These are phyloP conservation scores for Synergus gifuensis DNA, from an alignment of 2,888 invertebrate genomes.

Conservation along the genomic window DNA sequence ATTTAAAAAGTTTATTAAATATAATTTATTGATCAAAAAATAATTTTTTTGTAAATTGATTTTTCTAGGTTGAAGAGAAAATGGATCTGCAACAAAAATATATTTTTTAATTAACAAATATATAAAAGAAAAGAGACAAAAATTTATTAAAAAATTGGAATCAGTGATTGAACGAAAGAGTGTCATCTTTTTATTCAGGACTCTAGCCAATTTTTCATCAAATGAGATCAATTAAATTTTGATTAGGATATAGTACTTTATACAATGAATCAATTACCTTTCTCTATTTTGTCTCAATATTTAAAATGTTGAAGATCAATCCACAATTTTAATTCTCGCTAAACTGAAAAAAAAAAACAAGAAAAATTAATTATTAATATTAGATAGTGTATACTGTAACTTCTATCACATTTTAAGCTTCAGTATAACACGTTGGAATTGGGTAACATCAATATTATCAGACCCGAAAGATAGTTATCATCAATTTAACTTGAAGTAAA, in stretches of 20 bases:
- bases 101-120: background rate
- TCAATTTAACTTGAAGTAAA: constrained; percentile 50
- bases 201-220: constrained; percentile 76
- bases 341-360: background rate
- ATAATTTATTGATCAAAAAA: background rate
- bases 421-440: constrained; percentile 59
- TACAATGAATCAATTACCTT: constrained; percentile 17
- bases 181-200: constrained; percentile 74
- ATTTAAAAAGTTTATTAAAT: constrained; percentile 4
- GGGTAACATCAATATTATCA: constrained; percentile 64
- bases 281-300: background rate
- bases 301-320: background rate
- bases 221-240: constrained; percentile 10
- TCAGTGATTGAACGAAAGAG: constrained; percentile 62
- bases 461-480: constrained; percentile 67
- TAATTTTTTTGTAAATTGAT: constrained; percentile 24
- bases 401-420: background rate
- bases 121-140: constrained; percentile 11
- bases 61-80: background rate
- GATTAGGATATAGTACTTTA: background rate
- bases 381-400: background rate
- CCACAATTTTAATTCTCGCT: background rate
- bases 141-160: background rate
- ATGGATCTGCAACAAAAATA: constrained; percentile 45
- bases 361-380: background rate